Base-by-base conservation (phyloP, 2,797 vertebrate species). In the Telmatherina bonti region DNA sequence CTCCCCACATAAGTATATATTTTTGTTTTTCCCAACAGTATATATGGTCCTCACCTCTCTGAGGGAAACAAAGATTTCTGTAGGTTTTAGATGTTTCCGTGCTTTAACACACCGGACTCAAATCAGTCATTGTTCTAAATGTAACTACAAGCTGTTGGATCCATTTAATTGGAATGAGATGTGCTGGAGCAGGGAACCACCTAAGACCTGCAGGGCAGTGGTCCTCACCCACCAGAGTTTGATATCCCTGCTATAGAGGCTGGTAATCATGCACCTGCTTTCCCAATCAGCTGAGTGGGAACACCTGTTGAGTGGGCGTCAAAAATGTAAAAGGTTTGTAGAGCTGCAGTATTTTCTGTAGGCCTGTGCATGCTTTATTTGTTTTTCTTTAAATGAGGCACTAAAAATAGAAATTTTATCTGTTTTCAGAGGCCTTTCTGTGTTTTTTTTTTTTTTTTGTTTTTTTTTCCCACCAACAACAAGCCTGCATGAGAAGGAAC, bases 191-290 rank as follows among this genome's bases (percentile, higher is more conserved):
- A 41, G 15, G 7, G 16, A 43, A 7, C 20, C 41, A 41, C 15
- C 16, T 7, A 43, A 43, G 6, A 43, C 41, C 41, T 43, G 41
- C 41, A 18, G 41, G 41, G 20, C 41, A 43, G 18, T 43, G 7
- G 16, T 12, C 41, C 16, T 18, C 41, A 7, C 1, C 6, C 16
- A 43, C 16, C 1, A 20, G 41, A 43, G 16, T 20, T 43, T 41
- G 15, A 41, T 4, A 41, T 41, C 6, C 18, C 18, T 27, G 16
- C 22, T 18, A 16, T 22, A 13, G 10, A 7, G 7, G 26, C 27
- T 6, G 1, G 22, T 55, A 61, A 12, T 13, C 35, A 9, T 6
- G 26, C 67, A 71, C 59, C 67, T 71, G 76, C 62, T 35, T 36
- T 1, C 47, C n/a, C 57, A 41, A 22, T 71, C 49, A 69, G n/a